These are phyloP conservation scores for Latheticus oryzae DNA, from an alignment of 2,888 invertebrate species.

Conservation along the genomic window DNA sequence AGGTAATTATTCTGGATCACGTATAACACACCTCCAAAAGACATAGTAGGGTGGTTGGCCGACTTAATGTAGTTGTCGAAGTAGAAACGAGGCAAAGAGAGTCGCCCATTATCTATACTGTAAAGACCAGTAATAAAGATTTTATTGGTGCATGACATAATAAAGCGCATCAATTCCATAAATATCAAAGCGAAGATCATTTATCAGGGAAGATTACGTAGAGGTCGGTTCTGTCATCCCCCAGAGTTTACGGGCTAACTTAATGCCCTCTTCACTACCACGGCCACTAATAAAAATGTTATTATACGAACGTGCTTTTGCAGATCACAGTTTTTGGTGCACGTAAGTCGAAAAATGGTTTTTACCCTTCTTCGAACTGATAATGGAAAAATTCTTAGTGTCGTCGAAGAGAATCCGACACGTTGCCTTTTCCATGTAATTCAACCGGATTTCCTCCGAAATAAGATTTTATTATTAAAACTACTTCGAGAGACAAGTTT, in stretches of 20 bases:
- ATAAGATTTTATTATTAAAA: conserved; percentile 34
- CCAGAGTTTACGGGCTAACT: conserved; percentile 58
- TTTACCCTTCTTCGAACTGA: conserved; percentile 44
- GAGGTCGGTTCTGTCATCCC: conserved; percentile 58
- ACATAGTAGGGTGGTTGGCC: conserved; percentile 20
- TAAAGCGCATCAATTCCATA: conserved; percentile 57
- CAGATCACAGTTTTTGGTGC: conserved; percentile 49
- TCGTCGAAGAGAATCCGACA: conserved; percentile 22
- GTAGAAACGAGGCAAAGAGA: too few relatives aligned
- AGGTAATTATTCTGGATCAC: conserved; percentile 44
- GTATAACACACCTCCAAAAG: conserved; percentile 37
- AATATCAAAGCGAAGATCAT: conserved; percentile 57
- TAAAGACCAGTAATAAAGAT: conserved; percentile 37
- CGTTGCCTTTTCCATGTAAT: conserved; percentile 28
- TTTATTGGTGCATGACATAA: conserved; percentile 46
- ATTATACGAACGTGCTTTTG: conserved; percentile 61
- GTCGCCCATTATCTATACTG: too few relatives aligned
- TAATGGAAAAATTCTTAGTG: conserved; percentile 42
- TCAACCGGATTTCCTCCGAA: conserved; percentile 26
- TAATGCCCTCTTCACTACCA: conserved; percentile 62
- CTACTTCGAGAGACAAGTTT: conserved; percentile 18
- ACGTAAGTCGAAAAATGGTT: conserved; percentile 44
- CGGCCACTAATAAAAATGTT: conserved; percentile 63
- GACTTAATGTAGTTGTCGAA: conserved; percentile 42
- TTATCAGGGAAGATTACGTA: conserved; percentile 59